Percentiles rank a stretch among this genome's conserved stretches.
Conservation (phyloP, 2,888 invertebrate genomes). For the Amblyjoppa fuscipennis region DNA sequence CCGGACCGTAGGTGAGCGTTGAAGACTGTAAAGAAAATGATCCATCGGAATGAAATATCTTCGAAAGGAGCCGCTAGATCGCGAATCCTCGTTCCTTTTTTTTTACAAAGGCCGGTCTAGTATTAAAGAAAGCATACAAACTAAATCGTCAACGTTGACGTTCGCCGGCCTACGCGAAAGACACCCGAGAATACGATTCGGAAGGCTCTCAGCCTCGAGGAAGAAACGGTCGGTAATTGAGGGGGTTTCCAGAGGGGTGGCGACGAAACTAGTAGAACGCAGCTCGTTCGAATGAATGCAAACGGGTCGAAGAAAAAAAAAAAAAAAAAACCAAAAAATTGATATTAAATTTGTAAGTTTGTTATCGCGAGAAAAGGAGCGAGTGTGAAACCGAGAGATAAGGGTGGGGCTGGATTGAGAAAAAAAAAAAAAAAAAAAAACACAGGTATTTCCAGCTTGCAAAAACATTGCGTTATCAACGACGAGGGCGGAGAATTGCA, state of each 20-base stretch:
- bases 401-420: slow-evolving; percentile 8
- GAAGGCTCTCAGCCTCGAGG: slow-evolving; percentile 36
- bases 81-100: slow-evolving; percentile 67
- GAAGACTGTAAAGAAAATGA: slow-evolving; percentile 4
- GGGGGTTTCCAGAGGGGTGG: neutral
- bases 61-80: slow-evolving; percentile 54
- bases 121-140: slow-evolving; percentile 54
- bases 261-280: neutral
- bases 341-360: slow-evolving; percentile 65
- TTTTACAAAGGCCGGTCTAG: slow-evolving; percentile 72
- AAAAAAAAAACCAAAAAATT: slow-evolving; percentile 24
- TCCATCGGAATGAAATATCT: slow-evolving; percentile 42
- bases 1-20: slow-evolving; percentile 16
- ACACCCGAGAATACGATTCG: slow-evolving; percentile 43
- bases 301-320: slow-evolving; percentile 17
- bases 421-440: slow-evolving; percentile 19
- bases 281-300: neutral
- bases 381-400: slow-evolving; percentile 15
- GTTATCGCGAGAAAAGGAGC: slow-evolving; percentile 35
- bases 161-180: slow-evolving; percentile 71
- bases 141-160: slow-evolving; percentile 70
- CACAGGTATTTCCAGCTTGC: slow-evolving; percentile 34
- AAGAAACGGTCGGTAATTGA: slow-evolving; percentile 27
- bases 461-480: slow-evolving; percentile 22
- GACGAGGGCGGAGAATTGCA: slow-evolving; percentile 24